Percentiles rank a stretch among this genome's conserved stretches.
These are phyloP conservation scores for Tetramorium bicarinatum DNA, from an alignment of 2,888 invertebrate species.

Conservation along the genomic window DNA sequence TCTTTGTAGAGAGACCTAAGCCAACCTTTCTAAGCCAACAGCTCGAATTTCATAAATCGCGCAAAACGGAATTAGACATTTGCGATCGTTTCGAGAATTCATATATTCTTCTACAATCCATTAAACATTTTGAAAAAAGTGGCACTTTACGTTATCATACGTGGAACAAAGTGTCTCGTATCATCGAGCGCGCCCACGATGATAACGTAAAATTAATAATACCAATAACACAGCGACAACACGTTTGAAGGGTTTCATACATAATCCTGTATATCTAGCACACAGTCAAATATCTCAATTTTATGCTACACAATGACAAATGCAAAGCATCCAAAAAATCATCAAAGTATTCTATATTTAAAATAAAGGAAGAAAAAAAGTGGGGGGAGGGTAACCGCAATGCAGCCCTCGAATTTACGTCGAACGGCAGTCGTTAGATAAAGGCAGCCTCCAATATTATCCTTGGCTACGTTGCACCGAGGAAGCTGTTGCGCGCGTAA, in stretches of 20 bases:
- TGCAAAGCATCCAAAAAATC: constrained; percentile 42
- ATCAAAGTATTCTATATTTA: constrained; percentile 8
- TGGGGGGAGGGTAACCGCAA: not conserved
- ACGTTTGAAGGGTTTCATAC: constrained; percentile 13
- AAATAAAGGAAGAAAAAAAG: not conserved
- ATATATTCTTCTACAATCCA: not conserved
- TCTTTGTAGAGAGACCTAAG: constrained; percentile 4
- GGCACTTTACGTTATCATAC: not conserved
- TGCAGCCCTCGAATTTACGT: constrained; percentile 31
- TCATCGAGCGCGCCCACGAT: constrained; percentile 5
- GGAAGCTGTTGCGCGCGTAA: constrained; percentile 45
- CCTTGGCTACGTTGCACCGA: not conserved
- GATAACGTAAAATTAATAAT: constrained; percentile 11
- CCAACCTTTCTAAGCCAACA: not conserved
- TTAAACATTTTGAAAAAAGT: not conserved
- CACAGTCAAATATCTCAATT: constrained; percentile 36
- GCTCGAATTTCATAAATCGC: not conserved
- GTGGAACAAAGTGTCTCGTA: not conserved
- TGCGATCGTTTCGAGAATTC: not conserved
- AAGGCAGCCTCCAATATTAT: not conserved
- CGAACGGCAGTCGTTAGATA: not conserved
- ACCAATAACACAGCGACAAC: constrained; percentile 11
- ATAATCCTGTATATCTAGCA: constrained; percentile 28
- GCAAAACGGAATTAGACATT: not conserved
- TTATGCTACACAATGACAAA: constrained; percentile 33